These are phyloP conservation scores for Porites cylindrica DNA, from an alignment of 92 coral and sea anemone species.

Conservation along the genomic window DNA sequence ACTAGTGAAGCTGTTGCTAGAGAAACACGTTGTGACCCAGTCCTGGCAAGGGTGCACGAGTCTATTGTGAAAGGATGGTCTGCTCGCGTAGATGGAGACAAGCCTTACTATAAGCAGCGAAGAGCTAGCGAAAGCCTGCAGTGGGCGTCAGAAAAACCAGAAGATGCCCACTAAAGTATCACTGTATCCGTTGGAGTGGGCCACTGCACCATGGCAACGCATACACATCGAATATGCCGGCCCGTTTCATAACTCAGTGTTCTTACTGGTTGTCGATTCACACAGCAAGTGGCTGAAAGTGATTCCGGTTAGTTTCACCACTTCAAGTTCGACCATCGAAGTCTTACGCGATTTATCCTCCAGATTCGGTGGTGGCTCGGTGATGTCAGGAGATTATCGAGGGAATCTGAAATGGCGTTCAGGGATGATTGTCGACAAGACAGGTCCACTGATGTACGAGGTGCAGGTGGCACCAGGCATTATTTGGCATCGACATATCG, in stretches of 20 bases:
- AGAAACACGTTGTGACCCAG: constrained; percentile 64
- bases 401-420: constrained; percentile 42
- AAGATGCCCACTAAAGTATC: constrained; percentile 55
- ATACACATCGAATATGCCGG: constrained; percentile 60
- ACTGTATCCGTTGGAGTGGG: constrained; percentile 35
- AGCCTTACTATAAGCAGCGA: constrained; percentile 42
- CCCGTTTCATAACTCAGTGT: constrained; percentile 16
- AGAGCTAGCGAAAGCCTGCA: constrained; percentile 40
- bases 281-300: constrained; percentile 75
- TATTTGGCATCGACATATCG: too few species aligned
- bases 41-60: constrained; percentile 46
- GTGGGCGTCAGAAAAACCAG: constrained; percentile 42
- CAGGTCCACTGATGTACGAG: constrained; percentile 37
- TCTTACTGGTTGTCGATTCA: constrained; percentile 46
- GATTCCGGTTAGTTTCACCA: constrained; percentile 51
- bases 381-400: constrained; percentile 1
- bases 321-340: constrained; percentile 56
- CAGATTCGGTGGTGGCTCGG: constrained; percentile 28
- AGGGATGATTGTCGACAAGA: constrained; percentile 25
- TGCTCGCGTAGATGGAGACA: constrained; percentile 33
- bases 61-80: constrained; percentile 62
- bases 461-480: not conserved
- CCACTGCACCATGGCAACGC: constrained; percentile 51
- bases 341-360: constrained; percentile 56
- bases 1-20: constrained; percentile 46